phyloP scores from a whole-genome alignment of 2,888 invertebrate species.

The Dermolepida albohirtum region DNA sequence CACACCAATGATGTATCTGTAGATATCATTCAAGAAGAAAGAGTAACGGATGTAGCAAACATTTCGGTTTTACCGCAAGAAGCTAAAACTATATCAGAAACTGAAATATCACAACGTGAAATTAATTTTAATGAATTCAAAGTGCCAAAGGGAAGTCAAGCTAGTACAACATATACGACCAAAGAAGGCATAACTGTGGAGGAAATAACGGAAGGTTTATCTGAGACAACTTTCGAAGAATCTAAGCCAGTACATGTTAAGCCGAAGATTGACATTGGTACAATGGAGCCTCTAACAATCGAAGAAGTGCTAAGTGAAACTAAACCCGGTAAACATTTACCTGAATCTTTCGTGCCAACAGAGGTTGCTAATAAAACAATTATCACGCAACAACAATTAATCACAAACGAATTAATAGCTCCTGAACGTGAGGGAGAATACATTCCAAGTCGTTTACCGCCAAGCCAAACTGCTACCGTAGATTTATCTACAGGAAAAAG shows the following conservation, averaged over 20 bases:
- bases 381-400: conserved; percentile 74
- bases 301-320: conserved; percentile 78
- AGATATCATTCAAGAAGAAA: conserved; percentile 65
- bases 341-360: conserved; percentile 82
- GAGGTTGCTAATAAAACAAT: conserved; percentile 78
- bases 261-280: conserved; percentile 73
- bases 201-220: conserved; percentile 68
- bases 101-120: conserved; percentile 72
- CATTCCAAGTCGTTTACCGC: conserved; percentile 70
- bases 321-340: conserved; percentile 82
- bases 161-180: conserved; percentile 70
- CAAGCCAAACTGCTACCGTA: conserved; percentile 71
- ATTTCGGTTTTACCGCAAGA: conserved; percentile 72
- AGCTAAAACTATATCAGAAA: conserved; percentile 75
- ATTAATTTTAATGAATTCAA: conserved; percentile 66
- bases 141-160: conserved; percentile 67
- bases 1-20: conserved; percentile 61
- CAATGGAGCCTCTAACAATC: conserved; percentile 74
- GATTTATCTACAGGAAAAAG: conserved; percentile 72
- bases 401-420: conserved; percentile 74
- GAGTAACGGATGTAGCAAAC: conserved; percentile 68
- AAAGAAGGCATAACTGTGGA: conserved; percentile 74
- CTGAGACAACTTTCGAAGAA: conserved; percentile 70
- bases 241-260: conserved; percentile 67
- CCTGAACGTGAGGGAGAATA: conserved; percentile 78